Base-by-base conservation (phyloP, 2,797 vertebrate genomes). In the Cheracebus regulus region DNA sequence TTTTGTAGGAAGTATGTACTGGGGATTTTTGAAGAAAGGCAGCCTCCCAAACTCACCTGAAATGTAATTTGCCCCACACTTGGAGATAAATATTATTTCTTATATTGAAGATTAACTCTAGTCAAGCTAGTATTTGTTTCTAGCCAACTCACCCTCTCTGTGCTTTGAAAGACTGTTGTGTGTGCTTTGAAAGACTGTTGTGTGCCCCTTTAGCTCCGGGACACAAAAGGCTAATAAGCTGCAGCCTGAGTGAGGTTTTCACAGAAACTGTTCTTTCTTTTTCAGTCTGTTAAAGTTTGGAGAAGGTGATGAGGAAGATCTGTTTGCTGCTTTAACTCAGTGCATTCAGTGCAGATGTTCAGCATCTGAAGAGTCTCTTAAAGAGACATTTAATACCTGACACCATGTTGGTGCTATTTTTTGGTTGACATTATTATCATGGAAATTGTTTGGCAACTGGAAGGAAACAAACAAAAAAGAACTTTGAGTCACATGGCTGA, bases 71-170 rank as follows among this genome's bases (percentile, higher is more conserved):
- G 55, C 97, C 90, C 79, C 81, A 96, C 52, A 83, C 83, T 86
- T 75, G 48, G 84, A 98, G 94, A 97, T 95, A 98, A 98, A 98
- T 95, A 95, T 97, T 96, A 98, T 96, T 96, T 92, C 92, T 98
- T 93, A 81, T 72, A 24, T 87, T 96, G 89, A 96, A 76, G 0
- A 3, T 97, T 97, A 97, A 98, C 91, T 19, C 91, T 95, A 85
- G 72, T 61, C 79, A 64, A 89, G 50, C 61, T 46, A 19, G 8
- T 41, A 2, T 70, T 85, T 86, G 3, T 70, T 85, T 84, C 33
- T 36, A 52, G 44, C 30, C 58, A 61, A 19, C 7, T 3, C 26
- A 44, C 2, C 9, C 11, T 95, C 1, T 11, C 30, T 24, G 33
- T 15, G 41, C 22, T 30, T 70, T 33, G 26, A 44, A 78, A 80